A percentile compares a stretch with the other conserved stretches of the same genome.
These are phyloP conservation scores for Globicephala melas DNA, from an alignment of 2,113 vertebrate genomes.

Conservation along the genomic window DNA sequence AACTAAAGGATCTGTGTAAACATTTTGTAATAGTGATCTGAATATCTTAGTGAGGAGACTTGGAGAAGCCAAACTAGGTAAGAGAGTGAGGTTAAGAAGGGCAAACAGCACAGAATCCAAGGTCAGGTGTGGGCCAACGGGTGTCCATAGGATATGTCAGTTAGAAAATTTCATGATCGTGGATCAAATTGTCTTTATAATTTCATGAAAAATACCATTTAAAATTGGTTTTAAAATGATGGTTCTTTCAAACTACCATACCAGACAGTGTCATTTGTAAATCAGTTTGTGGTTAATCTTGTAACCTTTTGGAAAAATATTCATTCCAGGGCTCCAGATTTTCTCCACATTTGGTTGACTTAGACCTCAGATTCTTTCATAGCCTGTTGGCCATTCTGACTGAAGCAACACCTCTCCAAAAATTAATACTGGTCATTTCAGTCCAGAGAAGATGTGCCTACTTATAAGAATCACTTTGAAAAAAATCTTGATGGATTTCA, in stretches of 20 bases:
- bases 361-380: neutral
- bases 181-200: slow-evolving; percentile 12
- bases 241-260: slow-evolving; percentile 38
- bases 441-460: neutral
- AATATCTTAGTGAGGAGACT: neutral
- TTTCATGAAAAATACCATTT: slow-evolving; percentile 23
- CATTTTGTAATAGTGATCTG: neutral
- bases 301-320: slow-evolving; percentile 48
- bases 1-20: neutral
- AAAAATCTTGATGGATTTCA: neutral
- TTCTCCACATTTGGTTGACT: slow-evolving; percentile 42
- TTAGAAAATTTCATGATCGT: slow-evolving; percentile 9
- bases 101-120: neutral
- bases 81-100: neutral
- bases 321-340: neutral
- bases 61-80: neutral
- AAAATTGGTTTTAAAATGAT: neutral
- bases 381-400: slow-evolving; percentile 22
- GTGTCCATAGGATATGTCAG: neutral
- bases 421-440: neutral
- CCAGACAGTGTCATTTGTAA: slow-evolving; percentile 40
- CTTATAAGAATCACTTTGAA: neutral
- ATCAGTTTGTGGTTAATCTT: slow-evolving; percentile 51
- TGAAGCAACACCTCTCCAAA: neutral
- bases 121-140: neutral